Evolutionary conservation across 2,113 vertebrate species (phyloP), one percentile per base, ranked within the genome.

Genomic region (Stigmatopora nigra): DNA sequence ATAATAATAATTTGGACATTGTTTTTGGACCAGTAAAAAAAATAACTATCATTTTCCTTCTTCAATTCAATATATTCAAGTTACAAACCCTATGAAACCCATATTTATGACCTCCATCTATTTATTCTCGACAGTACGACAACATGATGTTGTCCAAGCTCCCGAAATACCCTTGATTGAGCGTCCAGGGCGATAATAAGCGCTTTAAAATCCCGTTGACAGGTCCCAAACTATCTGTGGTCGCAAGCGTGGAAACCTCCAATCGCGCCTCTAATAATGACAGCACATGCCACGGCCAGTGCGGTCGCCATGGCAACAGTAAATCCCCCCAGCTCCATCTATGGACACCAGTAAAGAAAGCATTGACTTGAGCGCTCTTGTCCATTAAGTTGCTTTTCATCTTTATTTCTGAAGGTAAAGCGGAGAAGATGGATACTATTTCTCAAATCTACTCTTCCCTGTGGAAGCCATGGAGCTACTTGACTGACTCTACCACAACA

Each of bases 381-480:
- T 45, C 13, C 9, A 46, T 41, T 60, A 9, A 48, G 25, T 67
- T 59, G 19, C 19, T 19, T 20, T 12, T 3, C 6, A 12, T 49
- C 16, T 35, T 11, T 48, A 14, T 52, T 80, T 76, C 74, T 61
- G 12, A 41, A 88, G 85, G 82, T 51, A 86, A 83, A 68, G 79
- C 78, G 66, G 74, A 79, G 77, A 55, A 75, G 22, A 70, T 76
- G 1, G 73, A 44, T 53, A 72, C 81, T 52, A 72, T 87, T 53
- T 75, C 79, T 65, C 80, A 82, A 81, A 89, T 91, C 75, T 83
- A 86, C 77, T 79, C 71, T 41, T 89, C 90, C 63, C 76, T 88
- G 68, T 87, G 88, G 89, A 89, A 84, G 69, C 90, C 89, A 70
- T 84, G 88, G 90, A 88, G 81, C 80, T 89, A 89, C 81, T 85